Conservation (phyloP, 2,113 vertebrate genomes). For the Procavia capensis region DNA sequence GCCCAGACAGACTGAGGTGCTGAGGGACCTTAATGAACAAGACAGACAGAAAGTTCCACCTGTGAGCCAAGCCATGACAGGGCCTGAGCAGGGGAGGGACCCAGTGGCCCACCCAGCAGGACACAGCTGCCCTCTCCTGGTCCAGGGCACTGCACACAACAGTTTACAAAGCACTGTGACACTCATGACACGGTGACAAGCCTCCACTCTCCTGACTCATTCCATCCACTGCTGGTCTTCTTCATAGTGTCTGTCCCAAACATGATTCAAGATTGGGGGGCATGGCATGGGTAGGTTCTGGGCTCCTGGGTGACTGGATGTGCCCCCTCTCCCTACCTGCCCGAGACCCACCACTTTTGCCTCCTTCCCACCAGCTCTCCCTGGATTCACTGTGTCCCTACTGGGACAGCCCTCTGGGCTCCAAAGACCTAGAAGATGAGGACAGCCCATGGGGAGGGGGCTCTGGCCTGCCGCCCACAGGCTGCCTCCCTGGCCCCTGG, state of each 20-base stretch:
- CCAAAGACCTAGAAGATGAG: slow-evolving; percentile 78
- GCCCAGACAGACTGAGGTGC: neutral
- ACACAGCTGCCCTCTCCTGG: rapidly evolving
- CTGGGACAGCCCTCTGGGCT: slow-evolving; percentile 56
- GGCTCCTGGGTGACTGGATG: neutral
- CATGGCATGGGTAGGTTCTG: neutral
- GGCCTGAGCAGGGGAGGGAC: neutral
- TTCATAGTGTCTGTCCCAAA: neutral
- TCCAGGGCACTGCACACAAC: rapidly evolving
- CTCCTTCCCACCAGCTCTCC: slow-evolving; percentile 76
- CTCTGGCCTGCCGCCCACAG: slow-evolving; percentile 56
- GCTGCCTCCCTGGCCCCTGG: slow-evolving; percentile 74
- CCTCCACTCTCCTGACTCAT: neutral
- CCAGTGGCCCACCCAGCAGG: neutral
- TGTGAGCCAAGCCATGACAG: neutral
- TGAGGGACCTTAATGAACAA: neutral
- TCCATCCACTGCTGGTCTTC: neutral
- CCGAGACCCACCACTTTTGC: slow-evolving; percentile 34
- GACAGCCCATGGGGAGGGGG: slow-evolving; percentile 66
- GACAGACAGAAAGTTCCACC: neutral
- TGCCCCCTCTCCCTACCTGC: neutral
- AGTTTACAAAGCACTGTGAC: neutral
- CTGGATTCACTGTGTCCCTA: slow-evolving; percentile 65
- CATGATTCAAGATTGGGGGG: neutral
- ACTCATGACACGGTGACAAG: neutral